These are phyloP conservation scores for Cosmia pyralina DNA, from an alignment of 2,888 invertebrate species.

Conservation along the genomic window DNA sequence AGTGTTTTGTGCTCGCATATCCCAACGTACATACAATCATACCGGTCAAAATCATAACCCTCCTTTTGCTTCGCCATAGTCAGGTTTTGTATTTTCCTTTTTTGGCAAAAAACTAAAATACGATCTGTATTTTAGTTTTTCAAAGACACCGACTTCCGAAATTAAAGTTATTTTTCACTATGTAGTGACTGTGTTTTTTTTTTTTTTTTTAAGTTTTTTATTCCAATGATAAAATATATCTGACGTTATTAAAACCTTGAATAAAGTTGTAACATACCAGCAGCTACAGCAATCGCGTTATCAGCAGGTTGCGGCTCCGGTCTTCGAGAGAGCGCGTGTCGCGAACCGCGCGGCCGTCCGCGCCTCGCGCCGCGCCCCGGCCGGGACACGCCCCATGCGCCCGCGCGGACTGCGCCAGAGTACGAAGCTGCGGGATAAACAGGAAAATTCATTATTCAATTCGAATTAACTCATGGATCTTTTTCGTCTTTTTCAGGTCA, in stretches of 20 bases:
- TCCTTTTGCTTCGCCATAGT: no score
- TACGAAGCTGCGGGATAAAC: slow-evolving; percentile 70
- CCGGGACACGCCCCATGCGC: slow-evolving; percentile 68
- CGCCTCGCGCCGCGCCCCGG: slow-evolving; percentile 87
- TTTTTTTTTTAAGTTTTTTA: no score
- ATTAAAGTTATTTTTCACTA: no score
- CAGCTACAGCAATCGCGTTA: slow-evolving; percentile 73
- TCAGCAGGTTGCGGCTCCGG: slow-evolving; percentile 72
- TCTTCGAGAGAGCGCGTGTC: slow-evolving; percentile 84
- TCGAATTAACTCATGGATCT: not conserved
- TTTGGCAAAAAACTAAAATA: no score
- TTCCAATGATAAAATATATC: not conserved
- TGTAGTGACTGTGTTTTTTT: no score
- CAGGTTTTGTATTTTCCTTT: no score
- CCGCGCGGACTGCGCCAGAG: slow-evolving; percentile 60
- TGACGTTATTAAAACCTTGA: not conserved
- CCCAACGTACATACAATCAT: no score
- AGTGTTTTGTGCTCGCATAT: no score
- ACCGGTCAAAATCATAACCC: no score
- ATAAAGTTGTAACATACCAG: slow-evolving; percentile 66
- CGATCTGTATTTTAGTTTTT: no score
- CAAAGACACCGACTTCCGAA: no score
- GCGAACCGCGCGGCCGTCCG: slow-evolving; percentile 93
- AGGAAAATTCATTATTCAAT: not conserved
- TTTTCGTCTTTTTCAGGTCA: no score